Percentiles rank a stretch among this genome's conserved stretches.
These are phyloP conservation scores for Otocyon megalotis DNA, from an alignment of 2,113 vertebrate species.

Conservation along the genomic window DNA sequence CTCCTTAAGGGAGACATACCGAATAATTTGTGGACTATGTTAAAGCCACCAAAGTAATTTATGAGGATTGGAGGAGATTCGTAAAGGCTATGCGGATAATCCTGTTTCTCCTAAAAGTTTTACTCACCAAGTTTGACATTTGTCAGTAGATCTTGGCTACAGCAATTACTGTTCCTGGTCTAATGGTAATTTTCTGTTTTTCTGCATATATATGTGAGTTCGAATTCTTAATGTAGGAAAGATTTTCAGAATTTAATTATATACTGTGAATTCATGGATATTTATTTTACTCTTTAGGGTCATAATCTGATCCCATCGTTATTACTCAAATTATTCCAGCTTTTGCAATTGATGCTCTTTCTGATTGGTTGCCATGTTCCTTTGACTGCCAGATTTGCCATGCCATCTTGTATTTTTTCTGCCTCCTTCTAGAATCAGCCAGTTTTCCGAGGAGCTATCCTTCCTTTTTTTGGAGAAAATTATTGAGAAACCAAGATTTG, in stretches of 20 bases:
- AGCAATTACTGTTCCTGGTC: neutral
- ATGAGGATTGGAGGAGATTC: neutral
- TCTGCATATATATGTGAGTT: neutral
- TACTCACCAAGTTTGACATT: neutral
- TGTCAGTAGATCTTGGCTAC: neutral
- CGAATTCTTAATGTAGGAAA: neutral
- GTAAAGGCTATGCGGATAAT: neutral
- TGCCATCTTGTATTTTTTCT: neutral
- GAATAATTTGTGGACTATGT: neutral
- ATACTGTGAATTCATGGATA: neutral
- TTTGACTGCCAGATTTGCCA: neutral
- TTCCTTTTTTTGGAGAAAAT: slow-evolving; percentile 11
- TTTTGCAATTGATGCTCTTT: neutral
- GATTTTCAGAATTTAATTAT: neutral
- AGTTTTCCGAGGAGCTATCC: neutral
- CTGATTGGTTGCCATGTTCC: neutral
- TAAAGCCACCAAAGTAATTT: neutral
- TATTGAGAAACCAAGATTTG: neutral
- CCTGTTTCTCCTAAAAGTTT: neutral
- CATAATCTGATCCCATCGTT: neutral
- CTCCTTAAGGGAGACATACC: neutral
- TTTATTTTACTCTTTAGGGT: slow-evolving; percentile 21
- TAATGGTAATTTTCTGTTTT: neutral
- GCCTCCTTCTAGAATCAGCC: neutral
- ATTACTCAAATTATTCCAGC: neutral